Evolutionary conservation across 2,797 vertebrate genomes (phyloP).

Genomic region (Scarus forsteni): DNA sequence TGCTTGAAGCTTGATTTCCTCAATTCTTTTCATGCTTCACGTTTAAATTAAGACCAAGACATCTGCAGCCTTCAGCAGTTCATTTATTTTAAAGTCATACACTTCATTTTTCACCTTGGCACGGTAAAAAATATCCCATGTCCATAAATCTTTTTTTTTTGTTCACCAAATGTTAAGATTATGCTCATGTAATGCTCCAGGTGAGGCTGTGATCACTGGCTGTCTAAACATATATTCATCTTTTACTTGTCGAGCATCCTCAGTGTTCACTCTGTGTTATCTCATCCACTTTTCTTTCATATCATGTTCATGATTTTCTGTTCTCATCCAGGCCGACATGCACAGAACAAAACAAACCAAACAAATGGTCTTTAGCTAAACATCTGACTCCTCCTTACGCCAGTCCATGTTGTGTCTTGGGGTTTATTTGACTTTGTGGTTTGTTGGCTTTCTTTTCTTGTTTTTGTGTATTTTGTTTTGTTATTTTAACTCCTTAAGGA

Average conservation of each 20-base stretch:
- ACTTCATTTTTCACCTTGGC: slow-evolving; percentile 31
- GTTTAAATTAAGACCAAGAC: slow-evolving; percentile 6
- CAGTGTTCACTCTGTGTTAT: slow-evolving; percentile 2
- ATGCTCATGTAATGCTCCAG: slow-evolving; percentile 20
- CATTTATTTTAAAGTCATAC: slow-evolving; percentile 22
- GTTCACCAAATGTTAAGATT: slow-evolving; percentile 28
- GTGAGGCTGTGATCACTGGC: slow-evolving; percentile 49
- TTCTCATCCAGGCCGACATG: slow-evolving; percentile 76
- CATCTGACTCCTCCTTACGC: slow-evolving; percentile 75
- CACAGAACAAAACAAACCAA: slow-evolving; percentile 82
- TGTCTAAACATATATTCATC: slow-evolving; percentile 36
- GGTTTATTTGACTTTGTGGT: slow-evolving; percentile 79
- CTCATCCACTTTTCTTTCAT: slow-evolving; percentile 16
- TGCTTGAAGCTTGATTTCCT: slow-evolving; percentile 43
- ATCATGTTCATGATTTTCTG: slow-evolving; percentile 48
- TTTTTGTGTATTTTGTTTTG: slow-evolving; percentile 63
- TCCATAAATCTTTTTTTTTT: slow-evolving; percentile 27
- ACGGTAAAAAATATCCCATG: slow-evolving; percentile 13
- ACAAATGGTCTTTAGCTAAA: slow-evolving; percentile 90
- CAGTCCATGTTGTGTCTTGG: slow-evolving; percentile 79
- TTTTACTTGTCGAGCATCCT: slow-evolving; percentile 18
- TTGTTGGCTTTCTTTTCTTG: slow-evolving; percentile 67
- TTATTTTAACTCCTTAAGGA: slow-evolving; percentile 75
- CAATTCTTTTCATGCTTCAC: slow-evolving; percentile 48
- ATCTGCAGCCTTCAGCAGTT: slow-evolving; percentile 29